These are phyloP conservation scores for Phalera bucephala DNA, from an alignment of 2,888 invertebrate species.

Conservation along the genomic window DNA sequence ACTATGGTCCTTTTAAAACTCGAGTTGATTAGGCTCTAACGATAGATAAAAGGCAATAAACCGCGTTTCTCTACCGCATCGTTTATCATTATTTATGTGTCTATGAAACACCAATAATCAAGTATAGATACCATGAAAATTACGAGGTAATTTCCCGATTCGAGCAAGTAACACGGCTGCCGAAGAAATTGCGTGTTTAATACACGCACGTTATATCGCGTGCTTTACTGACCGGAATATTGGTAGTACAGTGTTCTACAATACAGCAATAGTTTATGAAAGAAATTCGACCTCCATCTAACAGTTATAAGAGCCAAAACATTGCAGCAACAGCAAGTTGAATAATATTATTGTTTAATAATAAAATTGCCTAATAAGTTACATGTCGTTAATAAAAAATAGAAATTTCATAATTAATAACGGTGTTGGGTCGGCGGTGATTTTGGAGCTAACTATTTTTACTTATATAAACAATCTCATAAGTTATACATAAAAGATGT, in stretches of 20 bases:
- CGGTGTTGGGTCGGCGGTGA: background rate
- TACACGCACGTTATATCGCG: conserved; percentile 44
- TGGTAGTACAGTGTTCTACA: conserved; percentile 23
- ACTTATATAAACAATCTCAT: too few species aligned
- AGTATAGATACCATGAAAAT: conserved; percentile 25
- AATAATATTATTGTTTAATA: conserved; percentile 14
- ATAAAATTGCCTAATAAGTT: conserved; percentile 21
- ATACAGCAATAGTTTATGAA: conserved; percentile 13
- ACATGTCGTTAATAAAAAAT: conserved; percentile 1
- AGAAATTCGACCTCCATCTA: conserved; percentile 1
- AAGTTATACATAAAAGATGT: too few species aligned
- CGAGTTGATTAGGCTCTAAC: too few species aligned
- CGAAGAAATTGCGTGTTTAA: conserved; percentile 40
- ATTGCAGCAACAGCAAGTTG: background rate
- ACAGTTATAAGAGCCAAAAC: conserved; percentile 3
- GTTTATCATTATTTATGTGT: background rate
- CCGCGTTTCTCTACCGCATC: conserved; percentile 3
- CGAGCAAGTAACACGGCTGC: conserved; percentile 30
- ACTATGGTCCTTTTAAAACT: too few species aligned
- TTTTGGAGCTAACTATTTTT: too few species aligned
- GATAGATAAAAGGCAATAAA: too few species aligned
- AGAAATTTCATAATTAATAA: conserved; percentile 1
- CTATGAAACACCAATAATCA: conserved; percentile 7
- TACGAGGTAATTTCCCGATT: conserved; percentile 37
- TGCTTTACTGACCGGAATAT: conserved; percentile 38